Base-by-base conservation (phyloP, 2,888 invertebrate genomes). In the Cryptus armator region DNA sequence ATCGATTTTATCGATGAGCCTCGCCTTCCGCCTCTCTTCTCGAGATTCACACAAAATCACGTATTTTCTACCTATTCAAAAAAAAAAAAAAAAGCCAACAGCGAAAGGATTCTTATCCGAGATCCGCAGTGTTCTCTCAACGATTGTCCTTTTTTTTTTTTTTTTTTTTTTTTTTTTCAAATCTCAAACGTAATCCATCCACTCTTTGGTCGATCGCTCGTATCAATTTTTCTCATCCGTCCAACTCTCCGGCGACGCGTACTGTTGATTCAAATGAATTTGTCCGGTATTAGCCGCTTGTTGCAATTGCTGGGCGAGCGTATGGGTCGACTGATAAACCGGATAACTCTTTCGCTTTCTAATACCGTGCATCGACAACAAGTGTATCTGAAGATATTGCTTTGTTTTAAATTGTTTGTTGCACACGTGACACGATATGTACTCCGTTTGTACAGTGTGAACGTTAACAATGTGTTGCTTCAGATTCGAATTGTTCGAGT, bases 381-480 rank as follows among this genome's bases (percentile, higher is more conserved):
- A 94, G 93, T 96, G 96, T 93, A 96, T 96, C 94, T 96, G 96
- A 92, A 96, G 95, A 94, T 96, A 96, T 94, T 96, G 96, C 94
- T 96, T 96, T 87, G 96, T 96, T 94, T 96, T 96, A 95, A 96
- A 96, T 91, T 95, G 95, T 93, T 96, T 96, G 92, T 94, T 95
- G 94, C 96, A 96, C 88, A 96, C 95, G 92, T 95, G 95, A 93
- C 96, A 96, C 89, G 94, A 94, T 94, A 96, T 95, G 93, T 95
- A 95, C 89, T 95, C 95, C 81, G 94, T 95, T 91, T 95, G 95
- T 88, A 96, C 95, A 86, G 96, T 95, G 94, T 96, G 96, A 90
- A 96, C 96, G 94, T 96, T 96, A 90, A 95, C 95, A 91, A 96
- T 95, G 94, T 96, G 96, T 93, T 96, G 96, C 94, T 96, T 96